Percentiles rank a stretch among this genome's conserved stretches.
Evolutionary conservation across 2,113 vertebrate species (phyloP).

Genomic region (Chloropsis cyanopogon): DNA sequence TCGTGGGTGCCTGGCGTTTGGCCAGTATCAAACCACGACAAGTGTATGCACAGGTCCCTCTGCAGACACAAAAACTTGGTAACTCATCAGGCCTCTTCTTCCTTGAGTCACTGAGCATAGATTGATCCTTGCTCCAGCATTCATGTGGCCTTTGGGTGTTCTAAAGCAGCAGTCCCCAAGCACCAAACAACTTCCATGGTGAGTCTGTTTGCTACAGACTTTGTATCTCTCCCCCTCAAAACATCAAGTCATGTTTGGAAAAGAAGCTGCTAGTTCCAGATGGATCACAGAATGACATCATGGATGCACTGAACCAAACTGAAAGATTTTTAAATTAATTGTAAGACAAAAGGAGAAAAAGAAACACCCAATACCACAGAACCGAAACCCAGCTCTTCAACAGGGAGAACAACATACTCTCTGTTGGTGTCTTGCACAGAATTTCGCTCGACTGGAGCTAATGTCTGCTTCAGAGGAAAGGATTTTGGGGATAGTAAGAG

Average conservation of each 20-base stretch:
- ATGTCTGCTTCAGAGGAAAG: constrained; percentile 16
- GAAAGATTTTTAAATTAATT: constrained; percentile 13
- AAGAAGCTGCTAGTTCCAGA: not conserved
- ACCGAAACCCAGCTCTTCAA: not conserved
- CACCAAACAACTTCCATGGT: not conserved
- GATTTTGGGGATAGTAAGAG: not conserved
- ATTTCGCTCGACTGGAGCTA: constrained; percentile 6
- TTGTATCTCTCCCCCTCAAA: not conserved
- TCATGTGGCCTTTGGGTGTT: not conserved
- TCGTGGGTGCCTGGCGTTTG: not conserved
- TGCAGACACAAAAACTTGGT: not conserved
- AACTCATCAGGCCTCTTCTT: not conserved
- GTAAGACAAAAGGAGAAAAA: not conserved
- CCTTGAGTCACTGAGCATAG: not conserved
- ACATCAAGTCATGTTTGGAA: not conserved
- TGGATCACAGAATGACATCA: not conserved
- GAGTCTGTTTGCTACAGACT: not conserved
- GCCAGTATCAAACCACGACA: not conserved
- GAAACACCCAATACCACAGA: not conserved
- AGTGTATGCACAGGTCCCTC: not conserved
- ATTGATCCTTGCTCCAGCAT: not conserved
- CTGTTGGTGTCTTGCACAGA: not conserved
- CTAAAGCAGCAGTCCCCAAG: not conserved
- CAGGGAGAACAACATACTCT: not conserved
- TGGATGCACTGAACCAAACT: not conserved